Conservation (phyloP, 2,113 vertebrate species). For the Chloebia gouldiae region DNA sequence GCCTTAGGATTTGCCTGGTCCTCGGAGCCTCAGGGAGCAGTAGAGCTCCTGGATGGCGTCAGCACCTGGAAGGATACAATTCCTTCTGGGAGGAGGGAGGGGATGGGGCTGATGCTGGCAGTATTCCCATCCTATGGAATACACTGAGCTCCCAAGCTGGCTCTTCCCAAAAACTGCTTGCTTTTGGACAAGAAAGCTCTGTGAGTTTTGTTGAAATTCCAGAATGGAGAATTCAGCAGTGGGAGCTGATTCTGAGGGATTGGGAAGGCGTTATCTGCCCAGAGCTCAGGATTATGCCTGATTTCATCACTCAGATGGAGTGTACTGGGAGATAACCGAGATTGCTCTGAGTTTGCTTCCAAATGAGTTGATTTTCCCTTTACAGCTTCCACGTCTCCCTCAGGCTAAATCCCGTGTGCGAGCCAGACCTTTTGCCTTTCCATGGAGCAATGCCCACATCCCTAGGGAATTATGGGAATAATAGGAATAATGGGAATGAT, state of each 20-base stretch:
- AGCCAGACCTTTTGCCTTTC: neutral
- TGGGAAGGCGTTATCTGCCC: neutral
- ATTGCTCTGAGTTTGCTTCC: neutral
- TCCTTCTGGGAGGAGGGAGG: neutral
- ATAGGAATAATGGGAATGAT: neutral
- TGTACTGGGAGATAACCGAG: neutral
- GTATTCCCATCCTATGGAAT: neutral
- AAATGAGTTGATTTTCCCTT: neutral
- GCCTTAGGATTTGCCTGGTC: neutral
- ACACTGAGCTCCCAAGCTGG: fast-evolving
- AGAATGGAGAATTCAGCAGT: fast-evolving
- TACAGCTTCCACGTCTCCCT: neutral
- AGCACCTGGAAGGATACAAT: neutral
- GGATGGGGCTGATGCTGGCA: fast-evolving
- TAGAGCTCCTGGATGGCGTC: neutral
- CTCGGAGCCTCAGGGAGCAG: neutral
- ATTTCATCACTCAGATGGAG: neutral
- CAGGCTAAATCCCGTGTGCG: neutral
- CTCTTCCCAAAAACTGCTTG: fast-evolving
- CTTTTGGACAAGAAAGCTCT: neutral
- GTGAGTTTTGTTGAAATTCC: neutral
- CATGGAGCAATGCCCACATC: neutral
- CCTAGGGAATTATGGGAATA: neutral
- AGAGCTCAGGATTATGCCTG: neutral
- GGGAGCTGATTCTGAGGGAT: neutral